Evolutionary conservation across 37 sponge, comb jelly and placozoan species (phyloP).

Genomic region (Beroe ovata): DNA sequence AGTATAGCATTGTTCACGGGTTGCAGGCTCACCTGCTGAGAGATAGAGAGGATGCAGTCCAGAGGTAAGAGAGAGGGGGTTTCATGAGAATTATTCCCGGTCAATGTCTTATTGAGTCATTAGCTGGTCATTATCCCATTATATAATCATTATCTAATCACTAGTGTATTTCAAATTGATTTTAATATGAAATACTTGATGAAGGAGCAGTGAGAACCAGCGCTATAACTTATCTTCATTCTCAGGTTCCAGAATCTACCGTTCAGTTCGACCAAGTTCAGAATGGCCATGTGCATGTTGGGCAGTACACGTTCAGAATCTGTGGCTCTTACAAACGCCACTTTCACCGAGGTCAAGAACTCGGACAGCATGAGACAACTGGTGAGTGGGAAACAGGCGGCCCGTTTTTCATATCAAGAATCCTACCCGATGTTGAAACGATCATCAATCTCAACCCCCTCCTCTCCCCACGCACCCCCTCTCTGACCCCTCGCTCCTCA

Average conservation of each 20-base stretch:
- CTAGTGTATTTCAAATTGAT: no score
- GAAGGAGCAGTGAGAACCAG: no score
- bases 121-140: no score
- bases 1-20: slow-evolving; percentile 57
- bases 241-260: slow-evolving; percentile 56
- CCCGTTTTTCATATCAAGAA: no score
- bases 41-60: slow-evolving; percentile 65
- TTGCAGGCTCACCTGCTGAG: slow-evolving; percentile 28
- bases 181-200: no score
- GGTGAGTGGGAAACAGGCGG: no score
- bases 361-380: slow-evolving; percentile 37
- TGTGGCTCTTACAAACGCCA: slow-evolving; percentile 1
- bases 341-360: slow-evolving; percentile 62
- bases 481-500: neutral
- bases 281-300: slow-evolving; percentile 64
- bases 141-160: no score
- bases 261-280: slow-evolving; percentile 50
- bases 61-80: neutral
- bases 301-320: slow-evolving; percentile 30
- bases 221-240: no score
- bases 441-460: no score
- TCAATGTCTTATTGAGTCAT: neutral
- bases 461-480: neutral
- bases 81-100: no score
- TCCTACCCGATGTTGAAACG: no score